Percentiles rank a stretch among this genome's conserved stretches.
Evolutionary conservation across 2,888 invertebrate species (phyloP).

Genomic region (Arge pagana): DNA sequence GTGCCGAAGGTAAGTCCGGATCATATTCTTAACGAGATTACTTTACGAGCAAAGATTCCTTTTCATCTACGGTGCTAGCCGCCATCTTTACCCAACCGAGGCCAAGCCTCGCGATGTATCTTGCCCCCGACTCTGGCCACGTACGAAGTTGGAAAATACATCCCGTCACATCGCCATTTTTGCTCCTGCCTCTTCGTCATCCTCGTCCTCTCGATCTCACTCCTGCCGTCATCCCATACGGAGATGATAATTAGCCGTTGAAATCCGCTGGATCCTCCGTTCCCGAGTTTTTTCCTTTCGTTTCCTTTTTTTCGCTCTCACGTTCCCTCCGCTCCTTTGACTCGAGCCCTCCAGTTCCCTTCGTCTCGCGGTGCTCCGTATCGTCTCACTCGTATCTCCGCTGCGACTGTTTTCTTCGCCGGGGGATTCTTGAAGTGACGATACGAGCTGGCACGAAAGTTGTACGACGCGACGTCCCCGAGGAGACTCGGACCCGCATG

Average conservation of each 20-base stretch:
- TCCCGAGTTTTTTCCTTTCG: background rate
- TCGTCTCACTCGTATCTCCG: too few species aligned
- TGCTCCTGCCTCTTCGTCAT: slow-evolving; percentile 31
- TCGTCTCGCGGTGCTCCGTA: slow-evolving; percentile 38
- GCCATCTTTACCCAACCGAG: slow-evolving; percentile 46
- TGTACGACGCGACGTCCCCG: background rate
- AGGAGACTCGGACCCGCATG: slow-evolving; percentile 5
- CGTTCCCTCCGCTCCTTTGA: too few species aligned
- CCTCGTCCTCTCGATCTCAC: too few species aligned
- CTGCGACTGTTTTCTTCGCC: too few species aligned
- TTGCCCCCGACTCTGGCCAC: slow-evolving; percentile 52
- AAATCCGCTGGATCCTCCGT: too few species aligned
- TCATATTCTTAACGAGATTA: slow-evolving; percentile 58
- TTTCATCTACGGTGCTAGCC: slow-evolving; percentile 55
- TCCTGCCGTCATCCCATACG: too few species aligned
- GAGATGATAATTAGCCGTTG: too few species aligned
- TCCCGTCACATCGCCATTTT: slow-evolving; percentile 33
- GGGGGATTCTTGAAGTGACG: too few species aligned
- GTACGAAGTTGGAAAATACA: too few species aligned
- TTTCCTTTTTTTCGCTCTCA: background rate
- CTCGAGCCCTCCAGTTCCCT: too few species aligned
- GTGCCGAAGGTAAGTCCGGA: slow-evolving; percentile 53
- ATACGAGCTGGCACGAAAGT: too few species aligned
- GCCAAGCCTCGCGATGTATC: slow-evolving; percentile 49
- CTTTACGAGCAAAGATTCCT: slow-evolving; percentile 52